Percentiles rank a stretch among this genome's conserved stretches.
phyloP scores from a whole-genome alignment of 2,888 invertebrate species.

The Scaptomyza reducta region DNA sequence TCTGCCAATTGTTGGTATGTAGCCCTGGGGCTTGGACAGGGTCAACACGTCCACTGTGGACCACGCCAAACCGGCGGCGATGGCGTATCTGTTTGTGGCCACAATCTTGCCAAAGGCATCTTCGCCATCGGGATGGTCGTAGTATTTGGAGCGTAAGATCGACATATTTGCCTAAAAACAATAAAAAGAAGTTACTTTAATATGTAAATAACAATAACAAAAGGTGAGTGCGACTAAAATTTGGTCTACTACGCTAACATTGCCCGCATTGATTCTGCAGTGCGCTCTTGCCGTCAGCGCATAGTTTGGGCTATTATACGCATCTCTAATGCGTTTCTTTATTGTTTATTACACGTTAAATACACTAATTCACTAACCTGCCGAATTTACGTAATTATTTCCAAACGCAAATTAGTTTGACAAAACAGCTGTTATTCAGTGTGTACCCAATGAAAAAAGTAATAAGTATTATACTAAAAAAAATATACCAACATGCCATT shows the following conservation, averaged over 20 bases:
- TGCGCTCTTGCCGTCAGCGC: not conserved
- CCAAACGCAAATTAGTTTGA: slow-evolving; percentile 38
- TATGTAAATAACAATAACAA: slow-evolving; percentile 31
- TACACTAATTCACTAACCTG: slow-evolving; percentile 67
- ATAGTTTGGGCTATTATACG: not conserved
- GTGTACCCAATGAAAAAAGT: slow-evolving; percentile 29
- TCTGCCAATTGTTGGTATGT: slow-evolving; percentile 85
- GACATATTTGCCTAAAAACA: slow-evolving; percentile 67
- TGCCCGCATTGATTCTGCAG: not conserved
- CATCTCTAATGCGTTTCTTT: not conserved
- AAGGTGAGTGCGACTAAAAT: not conserved
- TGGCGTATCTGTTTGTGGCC: slow-evolving; percentile 86
- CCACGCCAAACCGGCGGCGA: slow-evolving; percentile 84
- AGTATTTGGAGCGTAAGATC: slow-evolving; percentile 85
- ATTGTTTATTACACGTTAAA: not conserved
- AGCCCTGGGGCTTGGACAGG: slow-evolving; percentile 86
- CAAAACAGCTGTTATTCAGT: slow-evolving; percentile 48
- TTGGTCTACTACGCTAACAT: not conserved
- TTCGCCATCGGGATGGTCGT: slow-evolving; percentile 89
- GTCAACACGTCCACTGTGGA: slow-evolving; percentile 87
- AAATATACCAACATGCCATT: slow-evolving; percentile 26
- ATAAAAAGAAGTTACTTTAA: not conserved
- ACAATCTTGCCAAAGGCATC: slow-evolving; percentile 88
- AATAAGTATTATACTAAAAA: slow-evolving; percentile 8
- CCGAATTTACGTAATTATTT: slow-evolving; percentile 75